phyloP scores from a whole-genome alignment of 2,113 vertebrate species.

The Scatophagus argus region DNA sequence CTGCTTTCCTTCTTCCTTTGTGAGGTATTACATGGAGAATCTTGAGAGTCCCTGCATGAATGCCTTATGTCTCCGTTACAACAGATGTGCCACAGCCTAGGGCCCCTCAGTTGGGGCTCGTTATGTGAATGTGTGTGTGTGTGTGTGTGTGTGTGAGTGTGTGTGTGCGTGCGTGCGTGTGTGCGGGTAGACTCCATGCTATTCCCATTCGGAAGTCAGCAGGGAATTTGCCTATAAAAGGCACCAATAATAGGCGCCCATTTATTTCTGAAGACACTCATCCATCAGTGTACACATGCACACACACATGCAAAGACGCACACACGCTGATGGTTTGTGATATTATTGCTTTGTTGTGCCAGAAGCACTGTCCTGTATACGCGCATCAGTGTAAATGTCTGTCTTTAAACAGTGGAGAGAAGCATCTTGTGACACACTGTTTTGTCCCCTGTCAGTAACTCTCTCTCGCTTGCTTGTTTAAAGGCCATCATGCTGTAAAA shows the following conservation, averaged over 20 bases:
- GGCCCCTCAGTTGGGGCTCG: constrained; percentile 66
- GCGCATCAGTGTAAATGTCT: constrained; percentile 54
- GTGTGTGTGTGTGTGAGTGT: constrained; percentile 13
- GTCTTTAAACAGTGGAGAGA: constrained; percentile 20
- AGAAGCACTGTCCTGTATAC: constrained; percentile 50
- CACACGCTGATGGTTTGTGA: constrained; percentile 39
- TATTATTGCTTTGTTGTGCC: constrained; percentile 62
- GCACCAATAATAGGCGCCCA: constrained; percentile 71
- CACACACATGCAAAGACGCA: constrained; percentile 22
- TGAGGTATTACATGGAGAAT: constrained; percentile 38
- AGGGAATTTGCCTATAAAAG: constrained; percentile 71
- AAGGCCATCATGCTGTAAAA: constrained; percentile 40
- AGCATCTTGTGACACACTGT: constrained; percentile 12
- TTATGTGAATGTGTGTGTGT: constrained; percentile 54
- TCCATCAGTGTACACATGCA: constrained; percentile 42
- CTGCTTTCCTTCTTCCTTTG: constrained; percentile 22
- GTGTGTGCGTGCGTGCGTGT: constrained; percentile 12
- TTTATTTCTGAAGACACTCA: constrained; percentile 72
- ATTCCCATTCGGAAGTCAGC: constrained; percentile 66
- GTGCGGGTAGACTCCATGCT: constrained; percentile 35
- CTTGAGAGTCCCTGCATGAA: constrained; percentile 70
- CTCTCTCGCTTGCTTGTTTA: constrained; percentile 42
- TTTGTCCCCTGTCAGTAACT: constrained; percentile 47
- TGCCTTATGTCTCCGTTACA: constrained; percentile 66
- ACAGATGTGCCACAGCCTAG: constrained; percentile 77